These are phyloP conservation scores for Tupaia tana DNA, from an alignment of 2,113 vertebrate genomes.

Conservation along the genomic window DNA sequence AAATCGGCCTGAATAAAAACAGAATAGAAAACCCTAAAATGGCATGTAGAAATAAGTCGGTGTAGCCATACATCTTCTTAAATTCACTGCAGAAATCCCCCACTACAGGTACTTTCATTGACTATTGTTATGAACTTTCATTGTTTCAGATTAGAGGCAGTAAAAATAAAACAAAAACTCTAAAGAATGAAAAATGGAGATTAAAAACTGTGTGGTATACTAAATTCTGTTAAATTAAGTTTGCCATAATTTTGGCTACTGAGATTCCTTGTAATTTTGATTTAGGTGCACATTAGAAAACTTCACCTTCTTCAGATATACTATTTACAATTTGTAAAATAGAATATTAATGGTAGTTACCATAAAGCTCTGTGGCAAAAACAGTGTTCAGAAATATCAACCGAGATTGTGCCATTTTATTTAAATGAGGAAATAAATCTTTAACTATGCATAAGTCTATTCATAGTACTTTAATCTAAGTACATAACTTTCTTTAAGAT, in stretches of 20 bases:
- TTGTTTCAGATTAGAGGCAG: not conserved
- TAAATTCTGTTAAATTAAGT: slow-evolving; percentile 37
- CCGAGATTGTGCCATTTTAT: slow-evolving; percentile 41
- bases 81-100: not conserved
- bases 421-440: slow-evolving; percentile 60
- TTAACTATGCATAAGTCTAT: not conserved
- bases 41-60: not conserved
- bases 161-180: slow-evolving; percentile 40
- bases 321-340: slow-evolving; percentile 27
- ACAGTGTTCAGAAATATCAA: slow-evolving; percentile 37
- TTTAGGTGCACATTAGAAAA: slow-evolving; percentile 38
- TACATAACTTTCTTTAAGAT: slow-evolving; percentile 19
- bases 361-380: not conserved
- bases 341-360: slow-evolving; percentile 15
- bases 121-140: slow-evolving; percentile 12
- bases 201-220: not conserved
- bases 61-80: not conserved
- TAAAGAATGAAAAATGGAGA: slow-evolving; percentile 13
- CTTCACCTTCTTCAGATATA: not conserved
- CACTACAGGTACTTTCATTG: not conserved
- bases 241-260: not conserved
- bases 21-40: not conserved
- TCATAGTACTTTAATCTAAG: not conserved
- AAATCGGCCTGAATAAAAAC: not conserved
- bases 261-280: slow-evolving; percentile 41